Base-by-base conservation (phyloP, 2,797 vertebrate species). In the Podargus strigoides region DNA sequence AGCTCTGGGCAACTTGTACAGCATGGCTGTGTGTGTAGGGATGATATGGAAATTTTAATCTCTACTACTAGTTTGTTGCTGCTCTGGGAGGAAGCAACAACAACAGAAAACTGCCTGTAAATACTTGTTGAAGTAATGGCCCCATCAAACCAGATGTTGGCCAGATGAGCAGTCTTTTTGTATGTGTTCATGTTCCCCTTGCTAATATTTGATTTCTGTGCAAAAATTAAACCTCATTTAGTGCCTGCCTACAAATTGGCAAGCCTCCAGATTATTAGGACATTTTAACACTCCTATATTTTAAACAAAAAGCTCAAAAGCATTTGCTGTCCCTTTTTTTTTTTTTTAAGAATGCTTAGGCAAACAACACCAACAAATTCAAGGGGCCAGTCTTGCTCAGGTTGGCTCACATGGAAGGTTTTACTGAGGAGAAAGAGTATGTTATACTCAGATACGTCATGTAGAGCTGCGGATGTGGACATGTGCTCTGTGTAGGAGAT, bases 101-200 rank as follows among this genome's bases (percentile, higher is more conserved):
- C 79, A 90, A 74, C 83, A 84, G 76, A 89, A 94, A 56, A 46
- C 18, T 74, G 87, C 49, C 39, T 89, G 44, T 85, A 95, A 96
- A 90, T 94, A 93, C 85, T 93, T 96, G 92, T 87, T 96, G 93
- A 95, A 95, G 96, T 95, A 95, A 97, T 73, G 59, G 73, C 76
- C 37, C 5, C 56, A 92, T 95, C 95, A 93, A 95, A 95, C 92
- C 95, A 96, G 94, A 89, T 96, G 94, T 50, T 96, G 83, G 80
- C 96, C 94, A 96, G 89, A 96, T 94, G 91, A 97, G 76, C 74
- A 85, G 91, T 84, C 62, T 91, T 92, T 90, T 70, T 83, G 69
- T 92, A 63, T 23, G 42, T 63, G 34, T 85, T 91, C 85, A 59
- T 86, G 37, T 76, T 96, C 52, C 92, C 89, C 68, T 93, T 91